These are phyloP conservation scores for Napeogenes inachia DNA, from an alignment of 2,888 invertebrate species.

Conservation along the genomic window DNA sequence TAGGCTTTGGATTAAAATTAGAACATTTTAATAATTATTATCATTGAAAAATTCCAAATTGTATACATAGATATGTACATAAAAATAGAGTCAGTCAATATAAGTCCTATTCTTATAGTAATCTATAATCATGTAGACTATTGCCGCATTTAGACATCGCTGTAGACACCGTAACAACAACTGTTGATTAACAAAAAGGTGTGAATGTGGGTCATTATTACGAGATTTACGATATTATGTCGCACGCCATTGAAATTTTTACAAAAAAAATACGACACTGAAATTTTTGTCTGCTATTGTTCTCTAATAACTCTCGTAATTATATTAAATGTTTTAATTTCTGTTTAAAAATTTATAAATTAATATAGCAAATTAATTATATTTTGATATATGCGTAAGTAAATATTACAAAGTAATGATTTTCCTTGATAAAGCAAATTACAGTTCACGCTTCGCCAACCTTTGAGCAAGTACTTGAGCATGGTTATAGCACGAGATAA, in stretches of 20 bases:
- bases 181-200: conserved; percentile 49
- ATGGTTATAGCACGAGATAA: conserved; percentile 14
- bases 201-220: conserved; percentile 41
- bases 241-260: conserved; percentile 35
- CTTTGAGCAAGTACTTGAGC: conserved; percentile 7
- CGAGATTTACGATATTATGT: conserved; percentile 31
- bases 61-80: too few relatives aligned
- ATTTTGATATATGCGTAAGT: not conserved
- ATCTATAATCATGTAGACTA: not conserved
- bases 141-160: conserved; percentile 35
- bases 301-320: not conserved
- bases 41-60: too few relatives aligned
- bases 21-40: too few relatives aligned
- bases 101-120: too few relatives aligned
- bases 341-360: too few relatives aligned
- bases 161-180: conserved; percentile 35
- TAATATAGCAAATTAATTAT: conserved; percentile 1
- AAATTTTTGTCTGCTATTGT: conserved; percentile 23
- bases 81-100: too few relatives aligned
- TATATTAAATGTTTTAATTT: not conserved
- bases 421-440: conserved; percentile 23
- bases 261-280: conserved; percentile 31
- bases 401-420: conserved; percentile 8
- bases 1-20: not conserved
- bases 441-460: conserved; percentile 27